phyloP scores from a whole-genome alignment of 2,113 vertebrate species.

The Acinonyx jubatus region DNA sequence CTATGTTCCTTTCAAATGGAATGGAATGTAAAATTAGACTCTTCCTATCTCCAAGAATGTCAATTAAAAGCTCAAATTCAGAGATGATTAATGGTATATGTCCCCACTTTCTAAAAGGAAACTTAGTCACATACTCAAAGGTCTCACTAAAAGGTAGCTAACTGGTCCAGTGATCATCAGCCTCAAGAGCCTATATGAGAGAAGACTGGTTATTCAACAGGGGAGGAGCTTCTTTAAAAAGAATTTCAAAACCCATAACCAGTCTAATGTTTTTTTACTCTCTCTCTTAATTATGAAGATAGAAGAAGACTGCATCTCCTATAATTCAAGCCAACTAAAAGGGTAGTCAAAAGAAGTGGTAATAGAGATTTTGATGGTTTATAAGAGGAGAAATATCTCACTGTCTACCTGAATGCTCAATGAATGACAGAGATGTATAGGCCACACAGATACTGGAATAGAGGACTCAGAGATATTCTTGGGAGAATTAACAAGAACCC shows the following conservation, averaged over 20 bases:
- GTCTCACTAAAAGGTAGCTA: not conserved
- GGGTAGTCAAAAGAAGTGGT: not conserved
- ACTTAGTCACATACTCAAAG: not conserved
- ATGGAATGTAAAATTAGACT: not conserved
- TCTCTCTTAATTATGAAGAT: not conserved
- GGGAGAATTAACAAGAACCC: not conserved
- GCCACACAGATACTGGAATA: not conserved
- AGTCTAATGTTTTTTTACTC: not conserved
- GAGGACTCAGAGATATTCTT: not conserved
- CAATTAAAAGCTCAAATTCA: not conserved
- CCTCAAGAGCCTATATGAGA: not conserved
- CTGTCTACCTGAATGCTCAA: not conserved
- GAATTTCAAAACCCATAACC: not conserved
- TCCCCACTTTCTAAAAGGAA: not conserved
- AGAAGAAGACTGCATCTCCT: not conserved
- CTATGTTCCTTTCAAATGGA: not conserved
- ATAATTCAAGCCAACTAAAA: not conserved
- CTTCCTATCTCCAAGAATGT: not conserved
- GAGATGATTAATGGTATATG: not conserved
- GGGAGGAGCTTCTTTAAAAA: not conserved
- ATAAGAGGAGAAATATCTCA: not conserved
- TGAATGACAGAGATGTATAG: not conserved
- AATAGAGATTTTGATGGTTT: not conserved
- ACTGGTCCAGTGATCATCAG: not conserved
- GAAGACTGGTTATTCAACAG: not conserved